Conservation (phyloP, 2,113 vertebrate genomes). For the Anoplopoma fimbria region DNA sequence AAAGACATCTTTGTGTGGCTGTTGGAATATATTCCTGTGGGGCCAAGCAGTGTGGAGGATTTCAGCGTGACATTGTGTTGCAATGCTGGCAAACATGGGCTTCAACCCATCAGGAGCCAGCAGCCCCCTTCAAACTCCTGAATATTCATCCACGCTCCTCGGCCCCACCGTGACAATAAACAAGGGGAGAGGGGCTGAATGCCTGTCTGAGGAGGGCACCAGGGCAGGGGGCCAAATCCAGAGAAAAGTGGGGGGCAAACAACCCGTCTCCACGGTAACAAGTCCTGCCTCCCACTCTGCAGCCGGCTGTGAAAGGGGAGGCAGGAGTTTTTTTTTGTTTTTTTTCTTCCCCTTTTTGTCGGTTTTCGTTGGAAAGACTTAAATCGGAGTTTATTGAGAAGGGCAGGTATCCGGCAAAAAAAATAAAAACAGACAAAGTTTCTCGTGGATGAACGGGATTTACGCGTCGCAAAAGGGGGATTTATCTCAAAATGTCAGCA, state of each 20-base stretch:
- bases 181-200: slow-evolving; percentile 66
- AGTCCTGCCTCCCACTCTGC: slow-evolving; percentile 79
- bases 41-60: slow-evolving; percentile 6
- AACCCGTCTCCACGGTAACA: slow-evolving; percentile 80
- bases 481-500: slow-evolving; percentile 70
- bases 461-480: slow-evolving; percentile 54
- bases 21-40: slow-evolving; percentile 21
- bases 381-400: slow-evolving; percentile 70
- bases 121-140: slow-evolving; percentile 52
- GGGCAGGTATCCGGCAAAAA: slow-evolving; percentile 64
- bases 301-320: slow-evolving; percentile 69
- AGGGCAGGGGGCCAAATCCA: slow-evolving; percentile 46
- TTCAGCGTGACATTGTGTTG: slow-evolving; percentile 45
- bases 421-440: slow-evolving; percentile 34
- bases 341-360: slow-evolving; percentile 5
- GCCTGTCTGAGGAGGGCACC: slow-evolving; percentile 52
- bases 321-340: slow-evolving; percentile 67
- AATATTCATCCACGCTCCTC: slow-evolving; percentile 76
- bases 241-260: slow-evolving; percentile 79
- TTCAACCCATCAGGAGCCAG: slow-evolving; percentile 35
- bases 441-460: slow-evolving; percentile 56
- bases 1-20: slow-evolving; percentile 66
- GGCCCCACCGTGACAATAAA: slow-evolving; percentile 69
- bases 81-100: slow-evolving; percentile 33
- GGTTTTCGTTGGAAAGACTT: slow-evolving; percentile 78